phyloP scores from a whole-genome alignment of 2,797 vertebrate genomes.

The Odontamblyopus rebecca region DNA sequence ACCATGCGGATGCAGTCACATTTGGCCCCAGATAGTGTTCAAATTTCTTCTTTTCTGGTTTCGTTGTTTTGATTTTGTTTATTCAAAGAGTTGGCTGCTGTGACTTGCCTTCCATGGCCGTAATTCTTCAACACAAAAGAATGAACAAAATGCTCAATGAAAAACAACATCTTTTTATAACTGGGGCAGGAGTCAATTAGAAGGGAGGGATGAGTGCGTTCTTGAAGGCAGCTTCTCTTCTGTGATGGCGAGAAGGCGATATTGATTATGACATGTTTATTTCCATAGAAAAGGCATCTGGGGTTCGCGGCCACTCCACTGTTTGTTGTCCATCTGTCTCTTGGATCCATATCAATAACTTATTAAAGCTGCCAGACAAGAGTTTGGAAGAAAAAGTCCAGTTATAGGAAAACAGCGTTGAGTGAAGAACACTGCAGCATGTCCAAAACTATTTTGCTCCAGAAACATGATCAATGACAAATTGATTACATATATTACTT shows the following conservation, averaged over 20 bases:
- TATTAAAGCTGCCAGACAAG: slow-evolving; percentile 34
- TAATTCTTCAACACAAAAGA: slow-evolving; percentile 72
- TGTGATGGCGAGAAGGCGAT: slow-evolving; percentile 52
- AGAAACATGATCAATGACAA: not conserved
- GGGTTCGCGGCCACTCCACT: slow-evolving; percentile 54
- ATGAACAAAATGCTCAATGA: slow-evolving; percentile 59
- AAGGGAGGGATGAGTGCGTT: slow-evolving; percentile 48
- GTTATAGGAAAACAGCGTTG: not conserved
- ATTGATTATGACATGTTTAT: slow-evolving; percentile 82
- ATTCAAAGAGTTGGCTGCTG: slow-evolving; percentile 66
- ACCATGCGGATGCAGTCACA: slow-evolving; percentile 51
- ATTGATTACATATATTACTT: not conserved
- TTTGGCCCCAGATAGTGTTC: slow-evolving; percentile 53
- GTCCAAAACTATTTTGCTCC: not conserved
- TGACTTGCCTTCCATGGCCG: slow-evolving; percentile 68
- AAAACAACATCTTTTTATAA: slow-evolving; percentile 74
- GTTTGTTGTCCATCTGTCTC: slow-evolving; percentile 61
- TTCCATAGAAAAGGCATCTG: slow-evolving; percentile 65
- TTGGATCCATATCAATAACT: slow-evolving; percentile 55
- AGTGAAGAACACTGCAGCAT: not conserved
- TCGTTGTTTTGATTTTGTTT: slow-evolving; percentile 75
- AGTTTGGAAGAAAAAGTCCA: slow-evolving; percentile 25
- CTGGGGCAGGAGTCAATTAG: slow-evolving; percentile 71
- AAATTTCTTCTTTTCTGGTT: slow-evolving; percentile 62
- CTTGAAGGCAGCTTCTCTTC: slow-evolving; percentile 63